Base-by-base conservation (phyloP, 2,113 vertebrate species). In the Aphyosemion australe region DNA sequence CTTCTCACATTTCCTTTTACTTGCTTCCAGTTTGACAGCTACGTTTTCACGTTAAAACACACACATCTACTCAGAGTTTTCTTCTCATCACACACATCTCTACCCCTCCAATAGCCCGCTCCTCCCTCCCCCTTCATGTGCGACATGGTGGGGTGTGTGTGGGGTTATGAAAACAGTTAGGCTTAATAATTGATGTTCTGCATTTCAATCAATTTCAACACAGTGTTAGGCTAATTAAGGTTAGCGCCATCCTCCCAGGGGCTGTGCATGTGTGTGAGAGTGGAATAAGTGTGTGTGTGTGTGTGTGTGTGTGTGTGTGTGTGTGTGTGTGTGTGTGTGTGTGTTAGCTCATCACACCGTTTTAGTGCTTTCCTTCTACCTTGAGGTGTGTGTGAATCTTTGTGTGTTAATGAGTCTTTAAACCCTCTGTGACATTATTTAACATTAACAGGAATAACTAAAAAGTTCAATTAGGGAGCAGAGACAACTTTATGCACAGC, bases 161-260 rank as follows among this genome's bases (percentile, higher is more conserved):
- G 82, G 85, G 87, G 88, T 88, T 90, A 90, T 88, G 79, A 90
- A 91, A 89, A 92, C 84, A 55, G 90, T 90, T 88, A 92, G 88
- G 83, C 90, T 91, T 92, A 95, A 95, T 92, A 93, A 94, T 94
- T 95, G 93, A 95, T 95, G 93, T 94, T 88, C 93, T 95, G 91
- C 92, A 93, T 94, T 93, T 94, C 94, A 95, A 95, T 95, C 94
- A 91, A 93, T 93, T 93, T 81, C 91, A 89, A 93, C 88, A 92
- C 79, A 90, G 92, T 93, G 93, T 93, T 93, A 92, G 94, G 94
- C 96, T 99, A 97, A 99, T 99, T 96, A 98, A 96, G 95, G 95
- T 95, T 94, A 95, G 93, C 92, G 79, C 89, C 90, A 89, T 89
- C 90, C 94, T 97, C 96, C 95, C 94, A 78, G 88, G 93, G 95